Base-by-base conservation (phyloP, 2,888 invertebrate species). In the Eulithis prunata region DNA sequence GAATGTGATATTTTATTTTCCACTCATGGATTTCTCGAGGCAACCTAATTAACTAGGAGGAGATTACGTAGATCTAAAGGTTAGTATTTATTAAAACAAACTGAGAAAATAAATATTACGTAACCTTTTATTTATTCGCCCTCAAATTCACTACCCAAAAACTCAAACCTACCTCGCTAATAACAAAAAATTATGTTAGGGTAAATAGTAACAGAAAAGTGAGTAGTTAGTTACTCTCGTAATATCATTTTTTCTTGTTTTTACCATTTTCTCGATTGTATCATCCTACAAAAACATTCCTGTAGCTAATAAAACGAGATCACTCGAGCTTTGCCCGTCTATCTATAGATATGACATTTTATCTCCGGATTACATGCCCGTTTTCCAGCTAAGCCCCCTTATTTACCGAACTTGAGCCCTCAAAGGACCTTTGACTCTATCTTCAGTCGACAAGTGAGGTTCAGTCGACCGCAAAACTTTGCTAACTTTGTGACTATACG, bases 391-490 rank as follows among this genome's bases (percentile, higher is more conserved):
- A 47, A 58, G 63, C 14, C 38, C 53, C 46, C 36, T 63, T 49
- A 57, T 58, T 58, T 58, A 43, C 53, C 41, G 45, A 38, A 32
- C 52, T 47, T 45, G 43, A 52, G 43, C 38, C 21, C 52, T 58
- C 63, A 54, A 63, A 53, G 57, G 38, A 28, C 57, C 32, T 57
- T 63, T 57, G 46, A 53, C 53, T 10, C 12, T 14, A 3, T 47
- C 57, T 58, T 13, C 36, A 52, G 57, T n/a, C 62, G 52, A 57
- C 47, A 63, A 63, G 63, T 38, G 57, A 36, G 63, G 45, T 28
- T 49, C 55, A 55, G 5, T 47, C 11, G 12, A 54, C 54, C 60
- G 46, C 54, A 57, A 41, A 61, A 41, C 47, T 55, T 55, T 21
- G 21, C 21, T 47, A 52, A 54, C 52, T 13, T 32, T 13, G 8